Evolutionary conservation across 2,888 invertebrate species (phyloP).

Genomic region (Tetropium fuscum): DNA sequence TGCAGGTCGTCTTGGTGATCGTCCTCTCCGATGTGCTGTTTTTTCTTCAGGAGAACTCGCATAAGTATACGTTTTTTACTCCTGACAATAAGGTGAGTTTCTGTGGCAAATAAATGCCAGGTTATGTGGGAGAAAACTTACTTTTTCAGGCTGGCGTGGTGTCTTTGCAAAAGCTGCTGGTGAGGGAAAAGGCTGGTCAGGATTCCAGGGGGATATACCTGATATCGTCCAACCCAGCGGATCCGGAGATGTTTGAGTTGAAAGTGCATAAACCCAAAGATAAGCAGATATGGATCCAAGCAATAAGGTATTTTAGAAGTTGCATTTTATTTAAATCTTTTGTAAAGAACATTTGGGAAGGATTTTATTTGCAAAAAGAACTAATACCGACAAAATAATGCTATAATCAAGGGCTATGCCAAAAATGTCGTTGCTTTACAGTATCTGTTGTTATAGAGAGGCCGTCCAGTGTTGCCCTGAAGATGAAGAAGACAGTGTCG

Average conservation of each 20-base stretch:
- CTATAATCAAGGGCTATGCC: background rate
- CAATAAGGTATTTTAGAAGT: slow-evolving; percentile 73
- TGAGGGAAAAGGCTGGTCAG: slow-evolving; percentile 94
- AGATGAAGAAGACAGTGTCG: slow-evolving; percentile 79
- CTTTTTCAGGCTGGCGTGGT: slow-evolving; percentile 86
- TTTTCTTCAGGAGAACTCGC: slow-evolving; percentile 92
- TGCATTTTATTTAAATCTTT: no score
- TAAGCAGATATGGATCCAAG: slow-evolving; percentile 90
- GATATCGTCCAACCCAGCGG: slow-evolving; percentile 90
- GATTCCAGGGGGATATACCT: slow-evolving; percentile 91
- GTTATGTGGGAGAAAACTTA: background rate
- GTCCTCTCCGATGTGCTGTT: slow-evolving; percentile 93
- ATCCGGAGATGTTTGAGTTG: slow-evolving; percentile 97
- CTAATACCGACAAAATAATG: no score
- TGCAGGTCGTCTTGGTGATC: slow-evolving; percentile 88
- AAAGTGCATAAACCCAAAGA: slow-evolving; percentile 90
- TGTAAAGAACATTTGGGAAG: no score
- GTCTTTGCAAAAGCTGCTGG: slow-evolving; percentile 89
- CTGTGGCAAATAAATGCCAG: background rate
- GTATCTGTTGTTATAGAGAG: slow-evolving; percentile 64
- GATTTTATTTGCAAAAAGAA: no score
- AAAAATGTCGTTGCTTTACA: background rate
- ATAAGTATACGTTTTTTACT: slow-evolving; percentile 92
- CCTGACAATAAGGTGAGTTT: slow-evolving; percentile 90
- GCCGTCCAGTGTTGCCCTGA: slow-evolving; percentile 90